Percentiles rank a stretch among this genome's conserved stretches.
Evolutionary conservation across 1,140 invertebrate genomes (phyloP).

Genomic region (Dendroctonus valens): DNA sequence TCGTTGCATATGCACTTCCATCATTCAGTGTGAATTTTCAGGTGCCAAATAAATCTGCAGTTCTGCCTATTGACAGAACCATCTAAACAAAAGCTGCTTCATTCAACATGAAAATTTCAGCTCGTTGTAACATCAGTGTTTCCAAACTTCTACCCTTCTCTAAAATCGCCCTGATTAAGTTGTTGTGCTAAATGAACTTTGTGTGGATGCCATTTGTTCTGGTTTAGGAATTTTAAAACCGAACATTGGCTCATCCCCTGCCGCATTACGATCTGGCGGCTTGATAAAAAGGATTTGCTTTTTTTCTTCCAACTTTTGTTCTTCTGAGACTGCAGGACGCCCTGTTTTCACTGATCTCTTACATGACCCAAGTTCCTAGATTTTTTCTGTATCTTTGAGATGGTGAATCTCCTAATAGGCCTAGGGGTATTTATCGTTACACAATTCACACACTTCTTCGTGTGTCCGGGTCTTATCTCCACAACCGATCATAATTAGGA

Average conservation of each 20-base stretch:
- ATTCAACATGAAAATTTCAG: neutral
- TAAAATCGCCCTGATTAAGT: no score
- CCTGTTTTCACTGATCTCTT: neutral
- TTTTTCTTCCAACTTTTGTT: neutral
- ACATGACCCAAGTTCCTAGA: conserved; percentile 1
- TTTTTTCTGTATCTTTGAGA: neutral
- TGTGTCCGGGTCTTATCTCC: conserved; percentile 19
- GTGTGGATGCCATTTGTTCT: neutral
- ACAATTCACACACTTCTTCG: conserved; percentile 17
- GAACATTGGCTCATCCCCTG: neutral
- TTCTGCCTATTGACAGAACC: conserved; percentile 2
- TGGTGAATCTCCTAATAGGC: neutral
- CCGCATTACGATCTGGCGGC: neutral
- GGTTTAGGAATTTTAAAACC: conserved; percentile 1
- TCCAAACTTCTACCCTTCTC: no score
- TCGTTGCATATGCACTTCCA: no score
- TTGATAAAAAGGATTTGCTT: conserved; percentile 3
- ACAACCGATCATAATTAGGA: conserved; percentile 29
- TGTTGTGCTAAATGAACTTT: no score
- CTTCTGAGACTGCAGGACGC: neutral
- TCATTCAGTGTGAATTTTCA: no score
- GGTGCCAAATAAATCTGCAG: neutral
- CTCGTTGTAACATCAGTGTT: neutral
- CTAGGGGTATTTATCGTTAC: conserved; percentile 17
- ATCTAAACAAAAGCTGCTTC: neutral